Conservation (phyloP, 2,888 invertebrate genomes). For the Volucella zonaria region DNA sequence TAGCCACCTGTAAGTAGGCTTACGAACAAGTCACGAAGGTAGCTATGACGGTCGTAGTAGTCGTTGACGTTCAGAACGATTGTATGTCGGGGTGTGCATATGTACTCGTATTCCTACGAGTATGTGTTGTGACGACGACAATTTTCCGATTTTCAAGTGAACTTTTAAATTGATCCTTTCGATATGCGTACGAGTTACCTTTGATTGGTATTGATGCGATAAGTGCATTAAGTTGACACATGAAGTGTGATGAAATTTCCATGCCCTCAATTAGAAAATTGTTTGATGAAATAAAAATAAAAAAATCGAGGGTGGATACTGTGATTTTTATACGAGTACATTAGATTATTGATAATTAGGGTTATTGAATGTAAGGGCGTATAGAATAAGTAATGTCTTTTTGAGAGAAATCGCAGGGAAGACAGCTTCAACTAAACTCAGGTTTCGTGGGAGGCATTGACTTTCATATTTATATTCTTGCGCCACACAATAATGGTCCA, state of each 20-base stretch:
- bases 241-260: conserved; percentile 65
- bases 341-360: no score
- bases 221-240: conserved; percentile 61
- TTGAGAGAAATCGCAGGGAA: no score
- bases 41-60: conserved; percentile 31
- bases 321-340: no score
- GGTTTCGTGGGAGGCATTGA: no score
- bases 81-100: neutral
- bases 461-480: no score
- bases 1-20: conserved; percentile 40
- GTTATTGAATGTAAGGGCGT: no score
- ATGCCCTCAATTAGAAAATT: neutral
- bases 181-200: conserved; percentile 23
- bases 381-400: no score
- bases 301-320: neutral
- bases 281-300: neutral
- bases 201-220: conserved; percentile 36
- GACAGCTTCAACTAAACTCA: no score
- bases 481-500: no score
- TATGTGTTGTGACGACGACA: conserved; percentile 39
- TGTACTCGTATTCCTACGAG: no score
- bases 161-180: conserved; percentile 69
- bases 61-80: conserved; percentile 11
- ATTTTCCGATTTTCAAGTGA: conserved; percentile 70
- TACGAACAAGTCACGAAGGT: conserved; percentile 68